Evolutionary conservation across 2,797 vertebrate species (phyloP).

Genomic region (Lophotriccus pileatus): DNA sequence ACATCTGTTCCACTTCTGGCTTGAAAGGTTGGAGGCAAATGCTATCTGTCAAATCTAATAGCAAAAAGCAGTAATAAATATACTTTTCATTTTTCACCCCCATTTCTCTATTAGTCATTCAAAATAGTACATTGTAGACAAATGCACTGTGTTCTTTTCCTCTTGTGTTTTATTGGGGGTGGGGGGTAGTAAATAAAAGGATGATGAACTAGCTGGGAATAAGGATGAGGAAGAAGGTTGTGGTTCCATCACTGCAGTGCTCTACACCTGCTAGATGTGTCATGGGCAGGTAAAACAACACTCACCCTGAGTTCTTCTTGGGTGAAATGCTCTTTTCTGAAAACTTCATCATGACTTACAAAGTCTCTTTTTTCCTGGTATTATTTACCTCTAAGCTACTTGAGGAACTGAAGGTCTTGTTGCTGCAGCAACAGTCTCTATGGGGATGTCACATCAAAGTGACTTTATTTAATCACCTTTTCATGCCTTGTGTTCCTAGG

Average conservation of each 20-base stretch:
- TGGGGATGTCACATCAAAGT: constrained; percentile 15
- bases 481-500: background rate
- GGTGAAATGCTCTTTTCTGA: background rate
- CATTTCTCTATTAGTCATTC: background rate
- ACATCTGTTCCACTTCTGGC: constrained; percentile 70
- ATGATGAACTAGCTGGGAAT: background rate
- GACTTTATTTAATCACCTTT: constrained; percentile 5
- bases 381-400: background rate
- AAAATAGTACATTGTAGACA: background rate
- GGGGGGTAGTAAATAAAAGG: background rate
- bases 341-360: background rate
- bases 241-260: background rate
- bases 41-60: constrained; percentile 60
- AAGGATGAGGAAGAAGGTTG: background rate
- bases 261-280: background rate
- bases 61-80: constrained; percentile 36
- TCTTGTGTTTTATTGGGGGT: background rate
- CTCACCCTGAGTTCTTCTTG: background rate
- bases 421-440: constrained; percentile 23
- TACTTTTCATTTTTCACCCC: constrained; percentile 13
- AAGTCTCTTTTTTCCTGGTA: background rate
- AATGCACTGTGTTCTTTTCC: background rate
- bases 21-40: constrained; percentile 64
- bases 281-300: rapidly evolving
- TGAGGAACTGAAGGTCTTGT: background rate